Conservation (phyloP, 1,140 invertebrate genomes). For the Pseudoatta argentina region DNA sequence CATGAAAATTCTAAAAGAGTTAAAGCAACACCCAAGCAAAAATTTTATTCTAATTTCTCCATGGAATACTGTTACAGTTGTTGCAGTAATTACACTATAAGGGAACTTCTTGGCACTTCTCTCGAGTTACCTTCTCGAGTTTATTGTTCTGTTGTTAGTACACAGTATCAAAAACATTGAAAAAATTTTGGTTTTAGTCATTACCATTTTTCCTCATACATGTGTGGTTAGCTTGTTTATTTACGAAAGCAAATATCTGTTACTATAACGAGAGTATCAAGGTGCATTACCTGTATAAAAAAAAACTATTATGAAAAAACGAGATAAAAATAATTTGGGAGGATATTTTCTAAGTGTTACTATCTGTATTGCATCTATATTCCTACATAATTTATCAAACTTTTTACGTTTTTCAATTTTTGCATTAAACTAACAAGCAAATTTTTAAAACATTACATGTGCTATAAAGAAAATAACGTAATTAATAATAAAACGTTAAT, state of each 20-base stretch:
- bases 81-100: constrained; percentile 19
- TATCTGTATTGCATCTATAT: background rate
- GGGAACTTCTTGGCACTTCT: constrained; percentile 15
- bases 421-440: background rate
- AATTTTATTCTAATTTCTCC: constrained; percentile 3
- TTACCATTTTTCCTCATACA: constrained; percentile 7
- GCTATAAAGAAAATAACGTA: background rate
- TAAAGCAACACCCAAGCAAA: background rate
- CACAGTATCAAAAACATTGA: constrained; percentile 3
- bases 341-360: background rate
- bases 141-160: constrained; percentile 13
- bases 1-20: background rate
- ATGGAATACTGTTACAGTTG: background rate
- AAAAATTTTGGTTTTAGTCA: constrained; percentile 5
- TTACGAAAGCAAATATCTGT: constrained; percentile 31
- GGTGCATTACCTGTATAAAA: background rate
- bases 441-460: background rate
- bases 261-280: background rate
- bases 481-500: background rate
- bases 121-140: background rate
- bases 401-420: background rate
- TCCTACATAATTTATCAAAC: background rate
- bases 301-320: background rate
- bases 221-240: constrained; percentile 5
- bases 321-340: background rate